Evolutionary conservation across 2,113 vertebrate genomes (phyloP).

Genomic region (Toxotes chatareus): DNA sequence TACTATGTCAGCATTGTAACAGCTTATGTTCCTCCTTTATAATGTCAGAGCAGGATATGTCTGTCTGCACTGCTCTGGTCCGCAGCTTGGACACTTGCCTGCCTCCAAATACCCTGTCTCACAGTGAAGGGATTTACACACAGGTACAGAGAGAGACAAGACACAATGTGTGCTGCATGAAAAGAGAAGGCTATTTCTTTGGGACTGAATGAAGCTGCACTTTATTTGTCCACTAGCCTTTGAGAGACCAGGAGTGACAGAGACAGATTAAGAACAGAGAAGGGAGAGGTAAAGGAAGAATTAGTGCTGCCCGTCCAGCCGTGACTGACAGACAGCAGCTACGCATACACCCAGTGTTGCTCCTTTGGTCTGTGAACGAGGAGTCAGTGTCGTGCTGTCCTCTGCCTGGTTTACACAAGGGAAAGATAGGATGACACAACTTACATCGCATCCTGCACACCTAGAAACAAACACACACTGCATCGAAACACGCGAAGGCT

Average conservation of each 20-base stretch:
- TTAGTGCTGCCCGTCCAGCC: conserved; percentile 40
- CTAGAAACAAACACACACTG: conserved; percentile 20
- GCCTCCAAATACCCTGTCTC: conserved; percentile 45
- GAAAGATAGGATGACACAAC: conserved; percentile 28
- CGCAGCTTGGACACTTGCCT: conserved; percentile 45
- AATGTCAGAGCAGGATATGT: conserved; percentile 45
- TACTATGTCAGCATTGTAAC: conserved; percentile 25
- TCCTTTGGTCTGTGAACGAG: conserved; percentile 34
- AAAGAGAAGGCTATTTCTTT: conserved; percentile 41
- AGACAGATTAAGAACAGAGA: conserved; percentile 43
- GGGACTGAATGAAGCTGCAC: conserved; percentile 45
- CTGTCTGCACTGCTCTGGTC: conserved; percentile 46
- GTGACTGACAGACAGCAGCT: conserved; percentile 50
- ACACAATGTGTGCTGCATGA: conserved; percentile 44
- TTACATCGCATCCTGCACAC: conserved; percentile 19
- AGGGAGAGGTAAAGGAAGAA: conserved; percentile 28
- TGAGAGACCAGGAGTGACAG: conserved; percentile 47
- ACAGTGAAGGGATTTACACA: conserved; percentile 59
- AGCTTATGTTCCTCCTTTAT: conserved; percentile 20
- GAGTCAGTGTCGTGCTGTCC: conserved; percentile 35
- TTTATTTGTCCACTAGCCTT: conserved; percentile 49
- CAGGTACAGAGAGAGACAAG: conserved; percentile 52
- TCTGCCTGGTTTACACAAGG: conserved; percentile 39
- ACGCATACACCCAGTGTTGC: conserved; percentile 28
- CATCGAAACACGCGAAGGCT: background rate